Base-by-base conservation (phyloP, 2,888 invertebrate species). In the Volucella inanis region DNA sequence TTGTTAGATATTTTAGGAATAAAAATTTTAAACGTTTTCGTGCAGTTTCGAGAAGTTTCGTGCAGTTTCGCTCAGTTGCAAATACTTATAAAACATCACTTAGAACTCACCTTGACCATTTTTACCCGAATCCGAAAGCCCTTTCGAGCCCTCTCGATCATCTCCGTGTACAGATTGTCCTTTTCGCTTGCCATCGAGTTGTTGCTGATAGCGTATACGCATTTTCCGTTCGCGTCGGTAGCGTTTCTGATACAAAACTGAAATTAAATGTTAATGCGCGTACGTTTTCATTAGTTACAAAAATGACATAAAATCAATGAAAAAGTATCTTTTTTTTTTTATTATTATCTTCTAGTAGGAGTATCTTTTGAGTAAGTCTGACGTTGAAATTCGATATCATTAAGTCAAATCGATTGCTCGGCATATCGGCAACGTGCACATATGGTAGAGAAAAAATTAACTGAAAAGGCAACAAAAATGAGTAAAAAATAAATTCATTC, bases 201-300 rank as follows among this genome's bases (percentile, higher is more conserved):
- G 97, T 88, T 97, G 97, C 90, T 98, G 97, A 76, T 97, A 94
- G 89, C 96, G 94, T 90, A 96, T 95, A 89, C 97, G 94, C 87
- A 95, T 95, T 91, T 96, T 95, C 88, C 96, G 94, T 91, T 98
- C 98, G 90, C 97, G 96, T 93, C 97, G 96, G 93, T 97, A 94
- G 86, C 97, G 95, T 92, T 98, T 98, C 92, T 98, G 97, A 92
- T 96, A 97, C 91, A 96, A 93, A 87, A 96, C 98, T 98, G 94
- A 18, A 94, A 87, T 31, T 39, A 59, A 67, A 65, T 18, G 49
- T 41, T 10, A 45, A 18, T 41, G 64, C 41, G 50, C 12, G 39
- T 65, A 14, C 31, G 43, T 14, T 65, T 57, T 47, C 65, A 61
- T 72, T 76, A 78, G 52, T 62, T 64, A 68, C 61, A 65, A 18